phyloP scores from a whole-genome alignment of 2,888 invertebrate species.

The Hypomecis atomaria region DNA sequence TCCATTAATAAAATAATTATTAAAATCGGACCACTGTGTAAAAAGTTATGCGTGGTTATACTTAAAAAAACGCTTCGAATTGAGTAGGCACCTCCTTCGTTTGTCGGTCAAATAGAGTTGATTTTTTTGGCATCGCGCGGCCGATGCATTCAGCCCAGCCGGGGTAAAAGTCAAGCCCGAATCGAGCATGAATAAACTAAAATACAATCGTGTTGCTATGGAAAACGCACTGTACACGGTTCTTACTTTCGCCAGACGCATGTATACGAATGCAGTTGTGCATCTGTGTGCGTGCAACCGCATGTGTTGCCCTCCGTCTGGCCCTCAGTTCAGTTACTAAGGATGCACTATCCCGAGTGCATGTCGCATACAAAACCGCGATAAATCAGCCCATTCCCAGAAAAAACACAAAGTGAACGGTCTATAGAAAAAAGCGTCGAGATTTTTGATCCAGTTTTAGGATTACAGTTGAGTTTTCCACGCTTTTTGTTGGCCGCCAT shows the following conservation, averaged over 20 bases:
- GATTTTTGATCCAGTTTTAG: constrained; percentile 8
- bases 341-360: constrained; percentile 51
- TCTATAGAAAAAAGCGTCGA: not conserved
- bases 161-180: constrained; percentile 13
- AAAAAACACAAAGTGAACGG: constrained; percentile 11
- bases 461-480: constrained; percentile 35
- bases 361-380: constrained; percentile 36
- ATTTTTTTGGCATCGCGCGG: not conserved
- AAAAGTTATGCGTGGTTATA: too few species aligned
- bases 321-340: constrained; percentile 48
- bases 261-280: constrained; percentile 37
- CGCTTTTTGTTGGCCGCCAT: constrained; percentile 47
- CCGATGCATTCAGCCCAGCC: not conserved
- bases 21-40: too few species aligned
- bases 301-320: constrained; percentile 44
- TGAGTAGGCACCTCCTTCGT: too few species aligned
- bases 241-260: constrained; percentile 51
- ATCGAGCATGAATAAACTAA: constrained; percentile 33
- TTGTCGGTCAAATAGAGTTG: too few species aligned
- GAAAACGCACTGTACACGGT: constrained; percentile 49
- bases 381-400: constrained; percentile 8
- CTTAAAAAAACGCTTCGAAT: too few species aligned
- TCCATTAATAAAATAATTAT: too few species aligned
- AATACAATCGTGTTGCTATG: constrained; percentile 52
- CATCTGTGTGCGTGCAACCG: constrained; percentile 39